Percentiles rank a stretch among this genome's conserved stretches.
phyloP scores from a whole-genome alignment of 64 coral and sea anemone species.

The Catalaphyllia jardinei region DNA sequence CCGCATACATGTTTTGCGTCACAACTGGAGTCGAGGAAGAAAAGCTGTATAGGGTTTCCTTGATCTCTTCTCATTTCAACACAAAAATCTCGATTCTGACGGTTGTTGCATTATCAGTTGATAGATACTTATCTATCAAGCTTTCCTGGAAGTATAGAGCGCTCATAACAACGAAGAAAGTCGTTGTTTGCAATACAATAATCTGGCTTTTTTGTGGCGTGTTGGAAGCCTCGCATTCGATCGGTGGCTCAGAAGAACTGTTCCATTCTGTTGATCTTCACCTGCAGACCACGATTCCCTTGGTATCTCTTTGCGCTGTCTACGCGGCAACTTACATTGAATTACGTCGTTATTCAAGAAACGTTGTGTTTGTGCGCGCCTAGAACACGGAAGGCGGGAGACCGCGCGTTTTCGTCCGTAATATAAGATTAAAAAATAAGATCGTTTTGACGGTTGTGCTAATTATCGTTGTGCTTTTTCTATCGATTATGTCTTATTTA shows the following conservation, averaged over 20 bases:
- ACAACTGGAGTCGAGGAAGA: neutral
- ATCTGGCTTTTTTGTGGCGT: conserved; percentile 44
- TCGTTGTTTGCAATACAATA: conserved; percentile 18
- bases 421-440: conserved; percentile 65
- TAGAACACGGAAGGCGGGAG: neutral
- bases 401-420: conserved; percentile 9
- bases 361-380: conserved; percentile 29
- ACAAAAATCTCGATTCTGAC: conserved; percentile 76
- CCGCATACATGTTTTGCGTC: conserved; percentile 49
- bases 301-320: conserved; percentile 4
- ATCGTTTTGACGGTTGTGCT: conserved; percentile 60
- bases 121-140: conserved; percentile 68
- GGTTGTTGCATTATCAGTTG: conserved; percentile 67
- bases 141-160: conserved; percentile 57
- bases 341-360: conserved; percentile 74
- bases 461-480: conserved; percentile 62
- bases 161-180: conserved; percentile 46
- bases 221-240: conserved; percentile 72
- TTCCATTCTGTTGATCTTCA: conserved; percentile 69
- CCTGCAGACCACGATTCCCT: conserved; percentile 69
- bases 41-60: conserved; percentile 11
- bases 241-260: neutral
- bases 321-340: conserved; percentile 63
- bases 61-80: conserved; percentile 52
- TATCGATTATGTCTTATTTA: conserved; percentile 59